phyloP scores from a whole-genome alignment of 1,140 invertebrate species.

The Hormaphis cornu region DNA sequence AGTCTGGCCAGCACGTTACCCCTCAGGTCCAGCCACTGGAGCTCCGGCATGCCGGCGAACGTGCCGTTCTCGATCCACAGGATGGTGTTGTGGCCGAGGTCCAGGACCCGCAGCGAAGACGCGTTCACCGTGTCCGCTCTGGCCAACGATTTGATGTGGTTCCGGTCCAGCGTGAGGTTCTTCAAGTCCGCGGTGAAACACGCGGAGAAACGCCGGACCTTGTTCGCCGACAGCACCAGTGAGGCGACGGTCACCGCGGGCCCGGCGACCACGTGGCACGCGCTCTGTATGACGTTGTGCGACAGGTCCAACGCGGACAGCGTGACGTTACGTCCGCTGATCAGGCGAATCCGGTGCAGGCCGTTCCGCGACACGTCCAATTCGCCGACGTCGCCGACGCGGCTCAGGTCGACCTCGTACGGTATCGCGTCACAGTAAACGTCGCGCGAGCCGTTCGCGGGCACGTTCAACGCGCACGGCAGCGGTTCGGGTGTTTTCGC shows the following conservation, averaged over 20 bases:
- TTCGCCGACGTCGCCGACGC: neutral
- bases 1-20: neutral
- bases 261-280: neutral
- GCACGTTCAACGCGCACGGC: neutral
- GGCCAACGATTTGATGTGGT: neutral
- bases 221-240: neutral
- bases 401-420: neutral
- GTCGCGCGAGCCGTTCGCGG: neutral
- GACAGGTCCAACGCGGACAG: neutral
- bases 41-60: neutral
- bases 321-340: neutral
- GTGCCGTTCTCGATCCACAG: constrained; percentile 15
- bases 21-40: constrained; percentile 4
- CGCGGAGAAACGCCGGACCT: neutral
- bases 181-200: neutral
- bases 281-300: neutral
- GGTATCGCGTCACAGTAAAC: neutral
- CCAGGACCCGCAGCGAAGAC: neutral
- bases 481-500: too few species aligned
- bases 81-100: neutral
- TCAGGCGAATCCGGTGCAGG: neutral
- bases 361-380: neutral
- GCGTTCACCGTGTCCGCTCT: constrained; percentile 11
- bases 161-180: constrained; percentile 1
- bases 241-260: neutral